A percentile compares a stretch with the other conserved stretches of the same genome.
Evolutionary conservation across 2,888 invertebrate genomes (phyloP).

Genomic region (Argyresthia goedartella): DNA sequence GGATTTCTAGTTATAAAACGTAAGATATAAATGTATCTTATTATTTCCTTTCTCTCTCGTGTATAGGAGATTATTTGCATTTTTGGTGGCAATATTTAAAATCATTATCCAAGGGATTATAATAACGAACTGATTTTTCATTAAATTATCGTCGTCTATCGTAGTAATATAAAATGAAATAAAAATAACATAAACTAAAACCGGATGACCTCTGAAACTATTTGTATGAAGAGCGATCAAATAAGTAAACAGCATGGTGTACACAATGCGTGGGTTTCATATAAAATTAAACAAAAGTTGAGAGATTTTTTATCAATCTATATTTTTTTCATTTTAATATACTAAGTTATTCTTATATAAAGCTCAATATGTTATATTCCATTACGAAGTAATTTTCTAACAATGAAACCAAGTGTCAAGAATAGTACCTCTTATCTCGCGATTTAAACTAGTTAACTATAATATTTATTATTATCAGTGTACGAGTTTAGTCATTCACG

Average conservation of each 20-base stretch:
- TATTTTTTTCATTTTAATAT: too few relatives aligned
- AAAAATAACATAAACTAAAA: slow-evolving; percentile 12
- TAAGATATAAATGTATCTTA: not conserved
- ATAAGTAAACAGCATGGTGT: not conserved
- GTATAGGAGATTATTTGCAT: too few relatives aligned
- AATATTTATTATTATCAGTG: slow-evolving; percentile 51
- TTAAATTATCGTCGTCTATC: slow-evolving; percentile 39
- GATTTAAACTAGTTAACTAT: slow-evolving; percentile 10
- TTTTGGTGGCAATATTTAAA: slow-evolving; percentile 17
- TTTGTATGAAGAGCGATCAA: slow-evolving; percentile 3
- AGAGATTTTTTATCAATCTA: too few relatives aligned
- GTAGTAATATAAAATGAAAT: slow-evolving; percentile 37
- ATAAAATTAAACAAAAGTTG: too few relatives aligned
- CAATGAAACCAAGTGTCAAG: not conserved
- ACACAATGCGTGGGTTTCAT: not conserved
- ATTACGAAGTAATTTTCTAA: slow-evolving; percentile 3
- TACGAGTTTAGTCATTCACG: slow-evolving; percentile 60
- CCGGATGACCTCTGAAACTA: slow-evolving; percentile 14
- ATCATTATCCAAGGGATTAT: slow-evolving; percentile 47
- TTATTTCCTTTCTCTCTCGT: not conserved
- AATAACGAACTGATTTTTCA: slow-evolving; percentile 60
- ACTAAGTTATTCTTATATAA: too few relatives aligned
- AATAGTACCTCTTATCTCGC: slow-evolving; percentile 10
- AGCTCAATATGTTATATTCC: not conserved
- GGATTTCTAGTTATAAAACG: not conserved